Conservation (phyloP, 2,113 vertebrate species). For the Coreoperca whiteheadi region DNA sequence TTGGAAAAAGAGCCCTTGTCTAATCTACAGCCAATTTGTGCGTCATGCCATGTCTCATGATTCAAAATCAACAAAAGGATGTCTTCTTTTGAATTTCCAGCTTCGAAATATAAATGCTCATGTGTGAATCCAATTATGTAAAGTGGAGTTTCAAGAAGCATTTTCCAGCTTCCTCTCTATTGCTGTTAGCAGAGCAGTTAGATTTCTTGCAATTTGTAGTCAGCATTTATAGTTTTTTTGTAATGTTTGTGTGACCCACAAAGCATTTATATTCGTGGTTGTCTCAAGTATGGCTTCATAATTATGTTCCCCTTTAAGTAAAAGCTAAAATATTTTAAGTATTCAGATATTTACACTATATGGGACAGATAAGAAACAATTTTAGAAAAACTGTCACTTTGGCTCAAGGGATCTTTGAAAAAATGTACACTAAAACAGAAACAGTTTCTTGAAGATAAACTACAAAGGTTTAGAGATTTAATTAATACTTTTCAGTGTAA, state of each 20-base stretch:
- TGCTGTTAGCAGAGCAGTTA: neutral
- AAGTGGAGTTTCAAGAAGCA: neutral
- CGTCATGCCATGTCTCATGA: neutral
- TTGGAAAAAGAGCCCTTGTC: neutral
- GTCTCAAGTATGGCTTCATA: neutral
- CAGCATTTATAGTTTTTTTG: neutral
- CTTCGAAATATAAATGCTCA: neutral
- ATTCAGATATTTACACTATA: neutral
- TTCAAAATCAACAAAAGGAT: neutral
- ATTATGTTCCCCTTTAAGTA: neutral
- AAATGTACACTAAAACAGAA: constrained; percentile 5
- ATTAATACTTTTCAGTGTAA: constrained; percentile 58
- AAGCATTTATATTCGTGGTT: neutral
- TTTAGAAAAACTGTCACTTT: neutral
- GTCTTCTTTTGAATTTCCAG: neutral
- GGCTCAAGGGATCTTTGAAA: neutral
- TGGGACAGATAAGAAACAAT: neutral
- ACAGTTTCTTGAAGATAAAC: constrained; percentile 30
- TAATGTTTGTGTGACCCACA: neutral
- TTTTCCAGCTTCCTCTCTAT: neutral
- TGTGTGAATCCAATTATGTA: neutral
- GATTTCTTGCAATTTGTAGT: neutral
- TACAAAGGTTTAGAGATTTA: constrained; percentile 47
- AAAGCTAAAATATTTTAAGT: neutral
- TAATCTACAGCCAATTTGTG: neutral